These are phyloP conservation scores for Callimorpha dominula DNA, from an alignment of 2,888 invertebrate species.

Conservation along the genomic window DNA sequence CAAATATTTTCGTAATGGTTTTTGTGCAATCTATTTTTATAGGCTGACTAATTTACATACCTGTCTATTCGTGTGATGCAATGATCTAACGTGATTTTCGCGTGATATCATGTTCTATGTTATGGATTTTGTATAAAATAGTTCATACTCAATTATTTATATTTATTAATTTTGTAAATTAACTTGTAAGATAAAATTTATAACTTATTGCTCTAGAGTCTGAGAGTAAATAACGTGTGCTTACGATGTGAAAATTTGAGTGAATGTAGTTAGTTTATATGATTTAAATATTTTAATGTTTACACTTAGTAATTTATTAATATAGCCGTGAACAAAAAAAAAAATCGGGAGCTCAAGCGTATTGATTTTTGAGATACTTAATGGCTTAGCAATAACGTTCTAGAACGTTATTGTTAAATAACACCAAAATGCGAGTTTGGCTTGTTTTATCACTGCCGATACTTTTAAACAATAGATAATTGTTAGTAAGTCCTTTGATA, in stretches of 20 bases:
- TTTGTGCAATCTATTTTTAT: slow-evolving; percentile 85
- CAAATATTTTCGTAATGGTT: slow-evolving; percentile 77
- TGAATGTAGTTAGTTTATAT: slow-evolving; percentile 75
- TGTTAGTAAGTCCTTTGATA: slow-evolving; percentile 83
- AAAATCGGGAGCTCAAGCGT: slow-evolving; percentile 44
- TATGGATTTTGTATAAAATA: slow-evolving; percentile 84
- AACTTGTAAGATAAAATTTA: slow-evolving; percentile 69
- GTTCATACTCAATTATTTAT: slow-evolving; percentile 81
- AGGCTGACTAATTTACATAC: slow-evolving; percentile 74
- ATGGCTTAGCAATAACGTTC: slow-evolving; percentile 40
- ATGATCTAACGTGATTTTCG: slow-evolving; percentile 60
- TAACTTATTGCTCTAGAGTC: slow-evolving; percentile 76
- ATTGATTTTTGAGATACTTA: slow-evolving; percentile 53
- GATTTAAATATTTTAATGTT: slow-evolving; percentile 72
- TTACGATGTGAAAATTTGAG: slow-evolving; percentile 76
- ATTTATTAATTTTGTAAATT: slow-evolving; percentile 82
- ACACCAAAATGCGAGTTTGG: slow-evolving; percentile 67
- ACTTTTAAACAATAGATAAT: slow-evolving; percentile 73
- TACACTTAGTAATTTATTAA: slow-evolving; percentile 61
- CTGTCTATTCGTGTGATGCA: slow-evolving; percentile 56
- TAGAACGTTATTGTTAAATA: slow-evolving; percentile 51
- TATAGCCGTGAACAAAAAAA: slow-evolving; percentile 57
- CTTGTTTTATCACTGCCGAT: slow-evolving; percentile 85
- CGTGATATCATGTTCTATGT: slow-evolving; percentile 79
- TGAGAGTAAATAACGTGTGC: slow-evolving; percentile 74